Evolutionary conservation across 2,113 vertebrate genomes (phyloP).

Genomic region (Tragulus kanchil): DNA sequence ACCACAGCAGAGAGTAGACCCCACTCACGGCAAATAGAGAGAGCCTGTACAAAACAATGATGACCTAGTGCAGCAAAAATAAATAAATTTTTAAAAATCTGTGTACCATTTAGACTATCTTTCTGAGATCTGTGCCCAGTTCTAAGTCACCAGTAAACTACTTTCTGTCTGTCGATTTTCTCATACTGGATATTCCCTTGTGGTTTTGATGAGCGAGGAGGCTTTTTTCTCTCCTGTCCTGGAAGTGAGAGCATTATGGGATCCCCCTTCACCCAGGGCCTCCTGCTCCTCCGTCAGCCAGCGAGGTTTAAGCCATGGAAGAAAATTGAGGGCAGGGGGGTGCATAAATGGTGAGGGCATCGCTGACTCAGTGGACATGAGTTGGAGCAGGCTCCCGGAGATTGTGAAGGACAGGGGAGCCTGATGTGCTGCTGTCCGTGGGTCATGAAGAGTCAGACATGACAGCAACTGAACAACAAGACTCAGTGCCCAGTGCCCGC

Average conservation of each 20-base stretch:
- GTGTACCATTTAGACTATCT: not conserved
- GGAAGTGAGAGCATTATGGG: fast-evolving
- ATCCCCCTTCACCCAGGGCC: fast-evolving
- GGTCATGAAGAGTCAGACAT: not conserved
- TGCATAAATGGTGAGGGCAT: no score
- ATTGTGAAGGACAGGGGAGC: not conserved
- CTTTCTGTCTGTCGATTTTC: not conserved
- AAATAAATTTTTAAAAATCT: not conserved
- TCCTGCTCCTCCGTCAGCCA: not conserved
- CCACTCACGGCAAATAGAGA: not conserved
- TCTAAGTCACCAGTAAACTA: not conserved
- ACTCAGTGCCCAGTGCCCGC: not conserved
- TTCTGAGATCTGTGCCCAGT: not conserved
- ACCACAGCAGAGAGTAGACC: not conserved
- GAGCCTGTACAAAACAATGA: not conserved
- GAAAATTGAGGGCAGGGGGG: no score
- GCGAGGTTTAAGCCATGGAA: no score
- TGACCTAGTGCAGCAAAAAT: not conserved
- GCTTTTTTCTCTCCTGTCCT: not conserved
- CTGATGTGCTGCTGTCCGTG: not conserved
- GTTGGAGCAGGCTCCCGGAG: not conserved
- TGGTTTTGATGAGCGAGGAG: not conserved
- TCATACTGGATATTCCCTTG: not conserved
- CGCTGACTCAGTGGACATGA: no score
- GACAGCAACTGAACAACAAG: not conserved